Evolutionary conservation across 2,113 vertebrate species (phyloP).

Genomic region (Sylvicapra grimmia): DNA sequence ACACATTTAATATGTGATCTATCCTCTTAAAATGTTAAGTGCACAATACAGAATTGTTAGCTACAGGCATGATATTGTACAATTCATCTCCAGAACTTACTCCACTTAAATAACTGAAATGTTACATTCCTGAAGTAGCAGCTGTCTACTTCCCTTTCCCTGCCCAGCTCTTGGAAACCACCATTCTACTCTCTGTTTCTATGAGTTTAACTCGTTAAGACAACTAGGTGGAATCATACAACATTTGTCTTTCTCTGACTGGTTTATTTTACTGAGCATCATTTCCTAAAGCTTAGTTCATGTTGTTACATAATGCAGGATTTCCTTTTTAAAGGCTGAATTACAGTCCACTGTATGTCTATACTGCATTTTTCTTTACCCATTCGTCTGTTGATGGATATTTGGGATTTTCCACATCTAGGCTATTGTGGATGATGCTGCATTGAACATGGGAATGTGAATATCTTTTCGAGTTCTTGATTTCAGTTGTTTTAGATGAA

Average conservation of each 20-base stretch:
- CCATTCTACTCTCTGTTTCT: neutral
- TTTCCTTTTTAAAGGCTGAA: neutral
- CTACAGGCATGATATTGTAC: neutral
- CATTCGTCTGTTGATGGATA: neutral
- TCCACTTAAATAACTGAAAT: neutral
- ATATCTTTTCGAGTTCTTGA: neutral
- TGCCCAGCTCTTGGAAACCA: neutral
- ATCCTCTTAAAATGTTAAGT: neutral
- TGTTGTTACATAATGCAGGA: neutral
- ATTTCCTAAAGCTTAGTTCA: neutral
- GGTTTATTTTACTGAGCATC: neutral
- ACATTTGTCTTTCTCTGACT: neutral
- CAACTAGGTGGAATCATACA: neutral
- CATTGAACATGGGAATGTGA: neutral
- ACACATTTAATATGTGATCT: neutral
- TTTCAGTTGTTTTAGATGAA: neutral
- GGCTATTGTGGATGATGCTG: neutral
- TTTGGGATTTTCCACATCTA: neutral
- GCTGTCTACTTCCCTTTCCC: neutral
- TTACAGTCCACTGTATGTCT: neutral
- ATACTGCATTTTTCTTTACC: neutral
- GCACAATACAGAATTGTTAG: neutral
- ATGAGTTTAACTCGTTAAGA: neutral
- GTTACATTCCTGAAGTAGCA: neutral
- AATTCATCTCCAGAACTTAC: neutral